Evolutionary conservation across 1,140 invertebrate species (phyloP).

Genomic region (Sesamia nonagrioides): DNA sequence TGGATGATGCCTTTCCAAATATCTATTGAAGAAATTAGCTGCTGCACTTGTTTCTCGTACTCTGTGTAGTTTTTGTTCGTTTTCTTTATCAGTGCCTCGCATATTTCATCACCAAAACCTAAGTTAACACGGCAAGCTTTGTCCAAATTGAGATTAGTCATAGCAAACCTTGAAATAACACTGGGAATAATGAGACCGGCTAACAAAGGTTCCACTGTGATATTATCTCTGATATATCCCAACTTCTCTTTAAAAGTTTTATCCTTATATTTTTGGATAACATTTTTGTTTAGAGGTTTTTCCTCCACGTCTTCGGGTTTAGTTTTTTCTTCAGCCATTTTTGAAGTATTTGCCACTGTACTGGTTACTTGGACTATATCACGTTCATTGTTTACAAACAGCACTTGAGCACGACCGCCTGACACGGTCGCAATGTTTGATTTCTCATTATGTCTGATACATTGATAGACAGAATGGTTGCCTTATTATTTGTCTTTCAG

Average conservation of each 20-base stretch:
- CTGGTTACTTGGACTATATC: slow-evolving; percentile 49
- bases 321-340: slow-evolving; percentile 72
- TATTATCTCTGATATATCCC: slow-evolving; percentile 75
- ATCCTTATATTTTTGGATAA: slow-evolving; percentile 60
- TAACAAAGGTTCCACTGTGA: slow-evolving; percentile 88
- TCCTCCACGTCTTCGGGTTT: slow-evolving; percentile 69
- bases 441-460: slow-evolving; percentile 72
- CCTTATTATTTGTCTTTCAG: slow-evolving; percentile 77
- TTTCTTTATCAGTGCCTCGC: slow-evolving; percentile 84
- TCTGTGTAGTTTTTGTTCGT: slow-evolving; percentile 79
- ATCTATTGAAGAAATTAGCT: slow-evolving; percentile 87
- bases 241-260: slow-evolving; percentile 75
- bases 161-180: slow-evolving; percentile 87
- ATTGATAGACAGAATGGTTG: slow-evolving; percentile 70
- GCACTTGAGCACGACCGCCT: slow-evolving; percentile 57
- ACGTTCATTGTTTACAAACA: slow-evolving; percentile 66
- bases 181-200: slow-evolving; percentile 88
- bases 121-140: slow-evolving; percentile 89
- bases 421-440: slow-evolving; percentile 67
- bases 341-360: slow-evolving; percentile 50
- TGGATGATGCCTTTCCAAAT: slow-evolving; percentile 88
- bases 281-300: slow-evolving; percentile 72
- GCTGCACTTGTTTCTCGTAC: slow-evolving; percentile 87
- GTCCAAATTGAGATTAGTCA: slow-evolving; percentile 89
- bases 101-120: slow-evolving; percentile 85